These are phyloP conservation scores for Heteromyza rotundicornis DNA, from an alignment of 2,888 invertebrate species.

Conservation along the genomic window DNA sequence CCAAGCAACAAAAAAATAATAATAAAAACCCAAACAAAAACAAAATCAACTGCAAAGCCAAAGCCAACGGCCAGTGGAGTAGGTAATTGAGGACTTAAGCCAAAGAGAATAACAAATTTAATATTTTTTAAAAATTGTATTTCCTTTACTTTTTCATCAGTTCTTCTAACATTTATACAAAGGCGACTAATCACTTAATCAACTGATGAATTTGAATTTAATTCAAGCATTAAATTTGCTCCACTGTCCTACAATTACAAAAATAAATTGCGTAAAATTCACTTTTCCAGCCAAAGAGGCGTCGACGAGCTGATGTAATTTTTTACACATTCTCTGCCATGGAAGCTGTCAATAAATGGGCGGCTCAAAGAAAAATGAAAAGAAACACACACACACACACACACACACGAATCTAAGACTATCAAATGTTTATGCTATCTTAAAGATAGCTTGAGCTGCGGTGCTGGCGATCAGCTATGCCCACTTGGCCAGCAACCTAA, in stretches of 20 bases:
- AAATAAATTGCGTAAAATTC: no score
- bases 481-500: not conserved
- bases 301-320: not conserved
- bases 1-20: conserved; percentile 5
- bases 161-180: no score
- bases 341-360: not conserved
- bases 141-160: not conserved
- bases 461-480: no score
- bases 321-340: not conserved
- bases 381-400: no score
- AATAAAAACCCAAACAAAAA: not conserved
- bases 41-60: no score
- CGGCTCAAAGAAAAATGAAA: not conserved
- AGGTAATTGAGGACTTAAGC: not conserved
- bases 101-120: not conserved
- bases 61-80: not conserved
- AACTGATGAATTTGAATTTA: no score
- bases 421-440: no score
- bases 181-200: no score
- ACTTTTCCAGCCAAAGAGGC: no score
- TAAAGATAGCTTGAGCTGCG: no score
- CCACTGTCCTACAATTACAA: no score
- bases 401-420: not conserved
- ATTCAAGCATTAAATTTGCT: no score
- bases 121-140: not conserved